These are phyloP conservation scores for Heliothis peltigera DNA, from an alignment of 2,888 invertebrate genomes.

Conservation along the genomic window DNA sequence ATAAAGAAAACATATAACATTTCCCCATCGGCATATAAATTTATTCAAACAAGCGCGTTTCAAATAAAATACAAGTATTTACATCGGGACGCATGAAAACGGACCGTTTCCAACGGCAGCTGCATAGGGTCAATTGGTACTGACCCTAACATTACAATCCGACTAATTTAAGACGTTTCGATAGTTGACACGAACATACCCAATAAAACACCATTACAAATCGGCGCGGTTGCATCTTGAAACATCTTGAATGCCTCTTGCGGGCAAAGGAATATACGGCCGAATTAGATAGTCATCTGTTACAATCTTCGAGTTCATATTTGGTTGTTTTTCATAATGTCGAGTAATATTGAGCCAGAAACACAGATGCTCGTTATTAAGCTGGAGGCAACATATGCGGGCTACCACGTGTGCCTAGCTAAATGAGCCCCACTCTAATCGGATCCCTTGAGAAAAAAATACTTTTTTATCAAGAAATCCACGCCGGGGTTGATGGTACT, in stretches of 20 bases:
- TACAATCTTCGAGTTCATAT: conserved; percentile 46
- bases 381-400: conserved; percentile 79
- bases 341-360: conserved; percentile 59
- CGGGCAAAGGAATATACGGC: conserved; percentile 59
- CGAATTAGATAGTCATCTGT: conserved; percentile 64
- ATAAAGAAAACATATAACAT: conserved; percentile 1
- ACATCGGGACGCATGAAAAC: conserved; percentile 77
- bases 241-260: conserved; percentile 71
- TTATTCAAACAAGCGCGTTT: conserved; percentile 43
- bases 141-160: conserved; percentile 83
- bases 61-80: conserved; percentile 66
- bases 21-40: conserved; percentile 18
- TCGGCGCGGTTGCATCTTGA: conserved; percentile 62
- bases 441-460: conserved; percentile 68
- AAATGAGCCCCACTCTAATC: conserved; percentile 61
- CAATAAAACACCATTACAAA: conserved; percentile 62
- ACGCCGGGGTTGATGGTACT: conserved; percentile 44
- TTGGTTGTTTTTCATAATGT: conserved; percentile 48
- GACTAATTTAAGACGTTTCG: conserved; percentile 67
- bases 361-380: conserved; percentile 78
- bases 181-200: conserved; percentile 38
- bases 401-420: conserved; percentile 82
- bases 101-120: conserved; percentile 78
- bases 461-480: conserved; percentile 48
- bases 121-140: conserved; percentile 85